Evolutionary conservation across 2,888 invertebrate species (phyloP).

Genomic region (Caenorhabditis japonica): DNA sequence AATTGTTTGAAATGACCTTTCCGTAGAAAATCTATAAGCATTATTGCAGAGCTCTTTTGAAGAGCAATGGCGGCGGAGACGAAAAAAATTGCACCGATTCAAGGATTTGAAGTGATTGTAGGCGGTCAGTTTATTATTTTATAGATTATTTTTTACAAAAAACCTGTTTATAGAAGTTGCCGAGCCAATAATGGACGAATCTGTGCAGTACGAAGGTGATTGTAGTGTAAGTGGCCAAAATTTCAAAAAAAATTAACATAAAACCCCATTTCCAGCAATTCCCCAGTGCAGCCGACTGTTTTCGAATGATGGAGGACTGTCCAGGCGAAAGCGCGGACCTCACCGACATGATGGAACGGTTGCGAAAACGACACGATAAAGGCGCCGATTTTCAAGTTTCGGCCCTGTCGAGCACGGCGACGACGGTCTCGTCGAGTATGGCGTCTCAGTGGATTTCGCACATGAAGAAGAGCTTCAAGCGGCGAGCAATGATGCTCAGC

Average conservation of each 20-base stretch:
- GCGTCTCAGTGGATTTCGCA: conserved; percentile 30
- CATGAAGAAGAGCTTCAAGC: conserved; percentile 21
- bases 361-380: conserved; percentile 9
- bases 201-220: conserved; percentile 5
- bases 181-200: not conserved
- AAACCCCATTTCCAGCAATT: conserved; percentile 6
- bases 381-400: not conserved
- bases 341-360: conserved; percentile 3
- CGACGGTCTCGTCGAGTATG: conserved; percentile 26
- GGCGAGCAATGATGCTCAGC: conserved; percentile 10
- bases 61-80: conserved; percentile 12
- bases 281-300: conserved; percentile 8
- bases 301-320: conserved; percentile 10
- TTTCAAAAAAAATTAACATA: not conserved
- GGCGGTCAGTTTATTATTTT: too few relatives aligned
- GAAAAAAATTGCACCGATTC: not conserved
- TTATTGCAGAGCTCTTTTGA: conserved; percentile 17
- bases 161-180: conserved; percentile 3
- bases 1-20: not conserved
- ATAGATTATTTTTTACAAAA: not conserved
- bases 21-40: not conserved
- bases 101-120: conserved; percentile 20
- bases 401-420: conserved; percentile 18
- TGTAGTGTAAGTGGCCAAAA: too few relatives aligned
- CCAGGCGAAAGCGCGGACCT: conserved; percentile 4